Evolutionary conservation across 2,888 invertebrate genomes (phyloP).

Genomic region (Rhagonycha fulva): DNA sequence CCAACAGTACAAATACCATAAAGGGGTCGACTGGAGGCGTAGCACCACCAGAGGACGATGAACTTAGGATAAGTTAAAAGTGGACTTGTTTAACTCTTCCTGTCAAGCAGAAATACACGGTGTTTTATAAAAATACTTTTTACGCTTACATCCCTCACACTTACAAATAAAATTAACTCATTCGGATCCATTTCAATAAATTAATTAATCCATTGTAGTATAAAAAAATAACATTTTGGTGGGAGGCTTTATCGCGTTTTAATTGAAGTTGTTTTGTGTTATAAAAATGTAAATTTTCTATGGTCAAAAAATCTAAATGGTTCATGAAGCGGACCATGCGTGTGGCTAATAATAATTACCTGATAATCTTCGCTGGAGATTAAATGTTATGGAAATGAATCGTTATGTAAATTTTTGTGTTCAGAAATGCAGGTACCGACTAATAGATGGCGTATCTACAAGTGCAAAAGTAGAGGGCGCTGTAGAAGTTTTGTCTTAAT

Average conservation of each 20-base stretch:
- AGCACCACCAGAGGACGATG: conserved; percentile 33
- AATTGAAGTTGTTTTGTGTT: neutral
- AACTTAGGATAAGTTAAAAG: conserved; percentile 33
- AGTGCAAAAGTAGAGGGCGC: no score
- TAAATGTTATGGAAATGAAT: neutral
- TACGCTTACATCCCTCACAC: conserved; percentile 1
- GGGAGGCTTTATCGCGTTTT: neutral
- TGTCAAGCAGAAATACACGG: conserved; percentile 30
- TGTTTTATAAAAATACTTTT: conserved; percentile 26
- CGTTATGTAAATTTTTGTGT: neutral
- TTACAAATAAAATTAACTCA: conserved; percentile 13
- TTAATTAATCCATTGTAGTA: neutral
- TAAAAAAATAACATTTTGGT: neutral
- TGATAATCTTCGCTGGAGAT: neutral
- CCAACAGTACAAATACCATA: conserved; percentile 34
- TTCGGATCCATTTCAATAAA: neutral
- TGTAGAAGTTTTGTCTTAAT: no score
- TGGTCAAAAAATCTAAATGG: neutral
- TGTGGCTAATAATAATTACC: neutral
- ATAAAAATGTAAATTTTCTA: neutral
- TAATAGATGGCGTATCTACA: neutral
- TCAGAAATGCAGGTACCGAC: neutral
- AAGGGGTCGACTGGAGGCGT: conserved; percentile 33
- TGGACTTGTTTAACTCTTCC: conserved; percentile 34
- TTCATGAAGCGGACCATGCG: neutral